phyloP scores from a whole-genome alignment of 1,140 invertebrate species.

The Phthorimaea operculella region DNA sequence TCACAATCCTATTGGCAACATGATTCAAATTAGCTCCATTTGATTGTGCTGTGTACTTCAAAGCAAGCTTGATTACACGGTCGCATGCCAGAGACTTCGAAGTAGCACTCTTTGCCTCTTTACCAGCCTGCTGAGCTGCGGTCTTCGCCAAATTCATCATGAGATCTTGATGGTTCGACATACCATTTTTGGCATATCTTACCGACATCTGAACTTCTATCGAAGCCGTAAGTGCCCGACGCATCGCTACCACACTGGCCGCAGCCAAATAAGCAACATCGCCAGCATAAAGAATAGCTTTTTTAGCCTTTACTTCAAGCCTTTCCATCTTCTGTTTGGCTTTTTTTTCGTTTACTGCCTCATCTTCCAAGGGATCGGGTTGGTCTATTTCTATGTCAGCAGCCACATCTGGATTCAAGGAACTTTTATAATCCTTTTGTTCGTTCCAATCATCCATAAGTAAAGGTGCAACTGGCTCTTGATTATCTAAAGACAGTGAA shows the following conservation, averaged over 20 bases:
- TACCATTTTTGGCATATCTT: constrained; percentile 52
- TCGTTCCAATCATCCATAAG: constrained; percentile 50
- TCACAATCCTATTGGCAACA: constrained; percentile 57
- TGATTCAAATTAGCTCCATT: constrained; percentile 53
- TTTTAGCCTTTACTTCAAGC: constrained; percentile 53
- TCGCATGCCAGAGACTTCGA: constrained; percentile 56
- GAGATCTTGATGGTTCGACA: constrained; percentile 57
- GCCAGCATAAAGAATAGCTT: constrained; percentile 56
- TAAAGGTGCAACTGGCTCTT: constrained; percentile 37
- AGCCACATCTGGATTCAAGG: constrained; percentile 41
- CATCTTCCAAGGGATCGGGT: constrained; percentile 38
- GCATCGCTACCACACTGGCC: constrained; percentile 55
- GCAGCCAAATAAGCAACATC: constrained; percentile 59
- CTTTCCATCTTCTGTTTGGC: constrained; percentile 48
- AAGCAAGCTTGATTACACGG: constrained; percentile 49
- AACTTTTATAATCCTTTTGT: constrained; percentile 33
- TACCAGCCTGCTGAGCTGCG: constrained; percentile 57
- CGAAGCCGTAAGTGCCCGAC: constrained; percentile 53
- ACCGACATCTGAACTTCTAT: constrained; percentile 63
- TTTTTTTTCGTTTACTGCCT: constrained; percentile 41
- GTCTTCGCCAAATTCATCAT: constrained; percentile 63
- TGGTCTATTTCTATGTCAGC: constrained; percentile 56
- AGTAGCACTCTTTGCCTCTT: constrained; percentile 55
- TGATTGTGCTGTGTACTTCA: constrained; percentile 60
- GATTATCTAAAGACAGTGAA: constrained; percentile 31